Conservation (phyloP, 2,797 vertebrate genomes). For the Scarus forsteni region DNA sequence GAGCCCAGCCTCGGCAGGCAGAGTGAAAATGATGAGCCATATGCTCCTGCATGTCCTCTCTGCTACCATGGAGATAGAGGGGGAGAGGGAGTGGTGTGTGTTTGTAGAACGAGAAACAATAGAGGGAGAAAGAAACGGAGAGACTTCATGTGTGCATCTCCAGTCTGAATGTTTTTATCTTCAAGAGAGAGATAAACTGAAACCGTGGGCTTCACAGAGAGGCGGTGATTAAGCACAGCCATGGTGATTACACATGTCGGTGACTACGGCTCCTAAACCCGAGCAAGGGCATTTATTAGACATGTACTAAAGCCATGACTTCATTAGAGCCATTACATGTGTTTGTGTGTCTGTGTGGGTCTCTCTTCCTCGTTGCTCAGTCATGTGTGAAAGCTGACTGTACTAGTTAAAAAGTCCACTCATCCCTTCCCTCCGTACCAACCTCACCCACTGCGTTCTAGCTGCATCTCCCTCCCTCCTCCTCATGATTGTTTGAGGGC, state of each 20-base stretch:
- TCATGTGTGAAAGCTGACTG: slow-evolving; percentile 69
- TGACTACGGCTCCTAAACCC: slow-evolving; percentile 10
- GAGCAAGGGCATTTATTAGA: slow-evolving; percentile 43
- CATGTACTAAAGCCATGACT: slow-evolving; percentile 48
- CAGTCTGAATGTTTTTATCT: slow-evolving; percentile 15
- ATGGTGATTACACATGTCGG: slow-evolving; percentile 36
- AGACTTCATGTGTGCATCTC: slow-evolving; percentile 22
- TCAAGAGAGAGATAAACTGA: background rate
- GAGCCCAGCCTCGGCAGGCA: slow-evolving; percentile 77
- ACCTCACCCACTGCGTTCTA: slow-evolving; percentile 65
- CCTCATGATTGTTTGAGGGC: slow-evolving; percentile 71
- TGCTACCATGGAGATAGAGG: slow-evolving; percentile 80
- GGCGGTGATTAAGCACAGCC: slow-evolving; percentile 24
- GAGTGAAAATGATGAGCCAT: slow-evolving; percentile 86
- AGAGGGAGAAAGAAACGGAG: slow-evolving; percentile 45
- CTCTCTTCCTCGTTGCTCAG: slow-evolving; percentile 50
- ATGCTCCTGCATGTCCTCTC: slow-evolving; percentile 80
- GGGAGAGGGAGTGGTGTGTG: slow-evolving; percentile 67
- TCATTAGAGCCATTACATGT: slow-evolving; percentile 55
- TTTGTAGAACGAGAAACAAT: slow-evolving; percentile 58
- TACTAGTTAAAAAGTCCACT: slow-evolving; percentile 63
- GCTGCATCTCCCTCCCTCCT: slow-evolving; percentile 37
- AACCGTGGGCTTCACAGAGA: slow-evolving; percentile 21
- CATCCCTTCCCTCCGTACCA: slow-evolving; percentile 44
- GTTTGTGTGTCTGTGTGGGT: slow-evolving; percentile 36